phyloP scores from a whole-genome alignment of 2,888 invertebrate genomes.

The Proisotoma minuta region DNA sequence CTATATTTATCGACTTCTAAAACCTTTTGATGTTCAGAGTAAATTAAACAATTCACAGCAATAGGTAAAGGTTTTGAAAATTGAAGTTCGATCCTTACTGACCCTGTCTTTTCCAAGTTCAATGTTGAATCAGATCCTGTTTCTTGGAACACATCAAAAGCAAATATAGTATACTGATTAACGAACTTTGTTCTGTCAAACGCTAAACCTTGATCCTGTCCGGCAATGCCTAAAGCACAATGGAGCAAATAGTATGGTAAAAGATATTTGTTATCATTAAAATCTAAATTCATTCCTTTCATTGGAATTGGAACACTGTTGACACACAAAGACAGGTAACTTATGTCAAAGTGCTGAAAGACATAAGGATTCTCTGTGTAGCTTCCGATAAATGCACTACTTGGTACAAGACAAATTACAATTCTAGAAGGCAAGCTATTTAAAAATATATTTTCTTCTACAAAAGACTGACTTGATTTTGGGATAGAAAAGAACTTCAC shows the following conservation, averaged over 20 bases:
- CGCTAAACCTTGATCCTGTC: conserved; percentile 7
- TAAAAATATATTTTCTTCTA: conserved; percentile 48
- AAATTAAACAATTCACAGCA: conserved; percentile 29
- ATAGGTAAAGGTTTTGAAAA: conserved; percentile 17
- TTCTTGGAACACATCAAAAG: conserved; percentile 22
- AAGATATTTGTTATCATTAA: conserved; percentile 1
- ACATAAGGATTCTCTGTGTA: conserved; percentile 41
- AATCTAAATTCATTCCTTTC: conserved; percentile 31
- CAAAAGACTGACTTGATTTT: conserved; percentile 41
- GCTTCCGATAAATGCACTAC: conserved; percentile 40
- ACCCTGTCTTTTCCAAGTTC: conserved; percentile 21
- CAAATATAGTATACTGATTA: conserved; percentile 20
- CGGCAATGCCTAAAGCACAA: conserved; percentile 5
- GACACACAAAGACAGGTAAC: conserved; percentile 30
- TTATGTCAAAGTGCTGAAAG: conserved; percentile 42
- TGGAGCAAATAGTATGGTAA: conserved; percentile 20
- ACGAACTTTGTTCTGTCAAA: conserved; percentile 7
- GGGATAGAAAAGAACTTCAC: conserved; percentile 42
- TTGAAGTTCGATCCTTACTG: conserved; percentile 25
- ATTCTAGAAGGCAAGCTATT: conserved; percentile 49
- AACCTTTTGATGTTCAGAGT: conserved; percentile 23
- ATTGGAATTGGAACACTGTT: conserved; percentile 45
- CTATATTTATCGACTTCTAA: conserved; percentile 26
- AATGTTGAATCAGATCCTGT: conserved; percentile 14
- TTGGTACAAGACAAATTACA: conserved; percentile 47